These are phyloP conservation scores for Miichthys miiuy DNA, from an alignment of 2,797 vertebrate species.

Conservation along the genomic window DNA sequence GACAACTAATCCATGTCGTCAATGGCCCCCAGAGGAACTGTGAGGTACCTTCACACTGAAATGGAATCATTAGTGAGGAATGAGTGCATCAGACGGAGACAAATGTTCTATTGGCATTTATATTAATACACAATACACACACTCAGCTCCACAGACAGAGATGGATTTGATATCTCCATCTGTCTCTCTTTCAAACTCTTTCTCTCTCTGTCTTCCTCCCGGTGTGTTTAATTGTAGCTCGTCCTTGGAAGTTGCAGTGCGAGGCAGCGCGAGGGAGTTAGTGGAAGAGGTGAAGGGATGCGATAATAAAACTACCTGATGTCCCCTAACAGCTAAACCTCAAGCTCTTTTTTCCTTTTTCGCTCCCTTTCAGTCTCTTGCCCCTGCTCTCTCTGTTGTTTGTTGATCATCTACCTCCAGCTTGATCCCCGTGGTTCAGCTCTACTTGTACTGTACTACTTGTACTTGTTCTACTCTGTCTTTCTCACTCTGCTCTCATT, in stretches of 20 bases:
- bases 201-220: neutral
- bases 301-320: slow-evolving; percentile 29
- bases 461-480: neutral
- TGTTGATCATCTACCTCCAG: slow-evolving; percentile 8
- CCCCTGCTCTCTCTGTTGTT: neutral
- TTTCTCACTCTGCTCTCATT: slow-evolving; percentile 7
- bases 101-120: slow-evolving; percentile 29
- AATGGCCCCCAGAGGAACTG: neutral
- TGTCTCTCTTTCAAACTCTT: slow-evolving; percentile 2
- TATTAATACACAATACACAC: slow-evolving; percentile 13
- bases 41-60: slow-evolving; percentile 2
- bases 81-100: slow-evolving; percentile 7
- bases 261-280: neutral
- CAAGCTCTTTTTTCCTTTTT: slow-evolving; percentile 10
- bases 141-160: neutral
- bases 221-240: slow-evolving; percentile 37
- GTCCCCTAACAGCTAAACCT: slow-evolving; percentile 16
- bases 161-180: slow-evolving; percentile 11
- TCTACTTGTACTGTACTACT: neutral
- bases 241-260: slow-evolving; percentile 1
- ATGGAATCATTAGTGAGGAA: slow-evolving; percentile 2
- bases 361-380: neutral
- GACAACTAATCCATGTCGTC: slow-evolving; percentile 22
- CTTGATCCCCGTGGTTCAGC: slow-evolving; percentile 2
- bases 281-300: slow-evolving; percentile 8